phyloP scores from a whole-genome alignment of 2,797 vertebrate species.

The Picus viridis region DNA sequence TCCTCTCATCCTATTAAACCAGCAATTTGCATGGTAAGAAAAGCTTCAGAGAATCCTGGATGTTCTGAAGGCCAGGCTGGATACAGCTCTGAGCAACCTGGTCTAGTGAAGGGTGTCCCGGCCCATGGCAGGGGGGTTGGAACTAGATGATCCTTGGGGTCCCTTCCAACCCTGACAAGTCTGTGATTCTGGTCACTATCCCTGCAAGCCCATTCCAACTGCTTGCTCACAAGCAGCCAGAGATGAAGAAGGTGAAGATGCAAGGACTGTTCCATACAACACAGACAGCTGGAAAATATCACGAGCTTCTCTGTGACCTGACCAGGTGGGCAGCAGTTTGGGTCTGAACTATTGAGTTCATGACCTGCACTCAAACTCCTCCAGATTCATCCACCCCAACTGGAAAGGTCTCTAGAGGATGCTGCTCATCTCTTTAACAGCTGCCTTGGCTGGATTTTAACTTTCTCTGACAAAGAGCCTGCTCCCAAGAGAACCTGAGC shows the following conservation, averaged over 20 bases:
- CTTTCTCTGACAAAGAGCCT: constrained; percentile 41
- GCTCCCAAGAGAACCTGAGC: neutral
- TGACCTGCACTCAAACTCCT: constrained; percentile 59
- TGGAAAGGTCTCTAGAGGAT: constrained; percentile 46
- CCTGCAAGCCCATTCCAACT: neutral
- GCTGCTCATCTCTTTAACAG: constrained; percentile 4
- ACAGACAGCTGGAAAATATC: constrained; percentile 64
- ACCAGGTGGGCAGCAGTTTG: constrained; percentile 57
- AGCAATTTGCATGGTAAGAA: neutral
- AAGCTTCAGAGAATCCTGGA: neutral
- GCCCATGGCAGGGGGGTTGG: no score
- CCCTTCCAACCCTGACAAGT: no score
- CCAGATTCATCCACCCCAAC: constrained; percentile 54
- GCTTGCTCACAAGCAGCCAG: neutral
- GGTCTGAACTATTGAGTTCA: constrained; percentile 31
- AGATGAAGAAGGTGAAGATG: neutral
- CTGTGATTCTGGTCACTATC: neutral
- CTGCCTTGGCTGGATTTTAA: constrained; percentile 35
- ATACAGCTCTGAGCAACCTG: no score
- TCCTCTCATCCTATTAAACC: neutral
- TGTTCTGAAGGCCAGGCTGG: no score
- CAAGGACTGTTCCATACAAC: neutral
- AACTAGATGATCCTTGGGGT: no score
- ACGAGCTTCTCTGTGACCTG: constrained; percentile 33
- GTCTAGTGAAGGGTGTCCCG: no score